These are phyloP conservation scores for Meteorus sp. DNA, from an alignment of 1,140 invertebrate species.

Conservation along the genomic window DNA sequence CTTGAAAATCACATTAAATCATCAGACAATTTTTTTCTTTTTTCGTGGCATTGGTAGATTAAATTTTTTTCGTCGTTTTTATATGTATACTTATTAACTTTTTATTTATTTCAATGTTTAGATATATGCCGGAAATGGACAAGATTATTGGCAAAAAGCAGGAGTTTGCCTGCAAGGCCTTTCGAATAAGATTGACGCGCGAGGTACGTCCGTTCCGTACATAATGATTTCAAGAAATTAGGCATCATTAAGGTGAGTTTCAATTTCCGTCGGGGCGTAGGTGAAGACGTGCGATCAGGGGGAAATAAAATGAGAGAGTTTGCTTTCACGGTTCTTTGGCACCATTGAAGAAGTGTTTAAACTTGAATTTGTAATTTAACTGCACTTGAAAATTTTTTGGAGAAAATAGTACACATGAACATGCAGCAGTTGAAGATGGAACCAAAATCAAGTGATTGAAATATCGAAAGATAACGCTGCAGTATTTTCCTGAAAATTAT, in stretches of 20 bases:
- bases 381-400: no score
- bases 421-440: no score
- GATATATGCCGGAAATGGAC: constrained; percentile 2
- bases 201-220: neutral
- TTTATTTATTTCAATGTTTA: neutral
- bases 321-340: constrained; percentile 18
- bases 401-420: no score
- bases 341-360: constrained; percentile 2
- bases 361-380: no score
- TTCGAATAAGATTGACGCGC: neutral
- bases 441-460: no score
- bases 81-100: neutral
- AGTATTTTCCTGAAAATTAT: no score
- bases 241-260: constrained; percentile 24
- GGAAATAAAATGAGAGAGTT: constrained; percentile 8
- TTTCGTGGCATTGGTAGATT: no score
- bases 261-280: constrained; percentile 28
- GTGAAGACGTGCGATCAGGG: constrained; percentile 27
- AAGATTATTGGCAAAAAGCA: constrained; percentile 8
- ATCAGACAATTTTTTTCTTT: no score
- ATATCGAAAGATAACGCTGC: no score
- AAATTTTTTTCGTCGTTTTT: no score
- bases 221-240: constrained; percentile 25
- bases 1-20: no score
- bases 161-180: neutral